Conservation (phyloP, 2,113 vertebrate species). For the Orycteropus afer region DNA sequence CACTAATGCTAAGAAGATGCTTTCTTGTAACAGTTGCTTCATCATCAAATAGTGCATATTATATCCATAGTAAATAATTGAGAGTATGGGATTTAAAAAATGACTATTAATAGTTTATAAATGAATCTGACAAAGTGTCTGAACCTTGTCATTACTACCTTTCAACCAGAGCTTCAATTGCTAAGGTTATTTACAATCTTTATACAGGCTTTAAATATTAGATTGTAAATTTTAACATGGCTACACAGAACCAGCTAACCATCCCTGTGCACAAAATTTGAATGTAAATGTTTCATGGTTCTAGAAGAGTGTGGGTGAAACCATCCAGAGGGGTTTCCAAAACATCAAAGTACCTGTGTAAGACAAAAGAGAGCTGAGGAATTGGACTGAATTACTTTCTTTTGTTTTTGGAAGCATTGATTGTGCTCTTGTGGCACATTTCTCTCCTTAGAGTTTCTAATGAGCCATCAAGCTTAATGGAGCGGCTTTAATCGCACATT, state of each 20-base stretch:
- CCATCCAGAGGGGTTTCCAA: background rate
- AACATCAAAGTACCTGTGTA: background rate
- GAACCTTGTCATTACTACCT: background rate
- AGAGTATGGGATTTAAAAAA: background rate
- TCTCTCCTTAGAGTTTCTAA: constrained; percentile 48
- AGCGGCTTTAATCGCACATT: constrained; percentile 48
- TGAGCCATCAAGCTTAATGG: constrained; percentile 15
- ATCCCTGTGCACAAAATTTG: background rate
- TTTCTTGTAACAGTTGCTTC: background rate
- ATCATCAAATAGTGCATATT: background rate
- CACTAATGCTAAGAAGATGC: background rate
- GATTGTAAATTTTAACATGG: background rate
- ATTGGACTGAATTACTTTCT: background rate
- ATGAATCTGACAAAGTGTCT: background rate
- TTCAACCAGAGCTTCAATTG: constrained; percentile 17
- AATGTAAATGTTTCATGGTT: background rate
- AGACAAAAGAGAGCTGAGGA: background rate
- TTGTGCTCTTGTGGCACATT: background rate
- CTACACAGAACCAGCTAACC: background rate
- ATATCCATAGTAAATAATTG: background rate
- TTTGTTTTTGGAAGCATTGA: constrained; percentile 51
- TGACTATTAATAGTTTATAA: background rate
- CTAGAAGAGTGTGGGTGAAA: background rate
- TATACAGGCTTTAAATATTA: constrained; percentile 2
- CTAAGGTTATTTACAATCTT: background rate